Base-by-base conservation (phyloP, 2,797 vertebrate species). In the Chaetophractus vellerosus region DNA sequence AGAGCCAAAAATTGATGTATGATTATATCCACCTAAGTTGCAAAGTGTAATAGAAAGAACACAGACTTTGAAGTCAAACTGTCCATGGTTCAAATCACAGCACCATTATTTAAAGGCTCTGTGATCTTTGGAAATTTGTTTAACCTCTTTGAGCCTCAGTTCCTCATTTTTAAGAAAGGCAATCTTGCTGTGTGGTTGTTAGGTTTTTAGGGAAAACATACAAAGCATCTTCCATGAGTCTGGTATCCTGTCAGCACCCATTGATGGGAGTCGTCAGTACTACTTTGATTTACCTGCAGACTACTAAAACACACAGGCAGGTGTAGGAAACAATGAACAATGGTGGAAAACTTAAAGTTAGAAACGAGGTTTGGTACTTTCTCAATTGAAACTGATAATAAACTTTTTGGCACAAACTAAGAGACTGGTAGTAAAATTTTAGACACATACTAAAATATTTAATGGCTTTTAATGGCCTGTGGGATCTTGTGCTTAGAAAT, bases 351-450 rank as follows among this genome's bases (percentile, higher is more conserved):
- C 18, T 57, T 69, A 61, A 75, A 72, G 11, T 26, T 69, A 23
- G 9, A 61, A 76, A 38, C 78, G 59, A 78, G 31, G 75, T 76
- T 38, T 63, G 66, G 23, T 72, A 31, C 11, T 36, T 86, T 88
- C 79, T 63, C 19, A 61, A 0, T 11, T n/a, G 8, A 21, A 88
- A 64, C 1, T 74, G 50, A 68, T 24, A 48, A 36, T 76, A 63
- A 12, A 71, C 38, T 52, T 88, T 96, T 83, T 21, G 41, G 28
- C 52, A 84, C 15, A 90, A 50, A 83, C 8, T 48, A 74, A 81
- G 6, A 91, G 48, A 80, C 50, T 45, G 76, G 92, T 64, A 81
- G 31, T 84, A 83, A 93, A 88, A 84, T 86, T 86, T 83, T 59
- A 96, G 71, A 23, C 31, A 84, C 0, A 19, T 9, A 2, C 11